A percentile compares a stretch with the other conserved stretches of the same genome.
These are phyloP conservation scores for Stichodactyla mertensii DNA, from an alignment of 64 coral and sea anemone species.

Conservation along the genomic window DNA sequence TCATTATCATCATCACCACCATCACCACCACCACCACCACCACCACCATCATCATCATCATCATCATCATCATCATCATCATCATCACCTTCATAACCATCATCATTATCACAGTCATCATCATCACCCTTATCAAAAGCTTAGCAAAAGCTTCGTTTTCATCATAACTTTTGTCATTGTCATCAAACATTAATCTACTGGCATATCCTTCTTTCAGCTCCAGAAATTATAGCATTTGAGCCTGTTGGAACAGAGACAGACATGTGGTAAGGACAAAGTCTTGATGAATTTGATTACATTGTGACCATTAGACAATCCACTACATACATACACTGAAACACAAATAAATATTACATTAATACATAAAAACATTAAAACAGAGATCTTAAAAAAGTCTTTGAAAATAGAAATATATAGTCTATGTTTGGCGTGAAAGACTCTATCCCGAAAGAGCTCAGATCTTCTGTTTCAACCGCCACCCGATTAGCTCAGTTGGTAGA, in stretches of 20 bases:
- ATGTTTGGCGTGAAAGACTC: too few species aligned
- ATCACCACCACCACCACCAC: neutral
- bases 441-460: too few species aligned
- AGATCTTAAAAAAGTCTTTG: too few species aligned
- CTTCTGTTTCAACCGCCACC: too few species aligned
- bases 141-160: neutral
- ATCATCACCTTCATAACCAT: too few species aligned
- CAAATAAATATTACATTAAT: too few species aligned
- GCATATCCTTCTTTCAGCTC: slow-evolving; percentile 49
- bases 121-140: neutral
- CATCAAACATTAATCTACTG: neutral
- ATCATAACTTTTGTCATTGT: neutral
- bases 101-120: neutral
- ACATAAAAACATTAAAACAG: too few species aligned
- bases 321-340: too few species aligned
- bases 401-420: too few species aligned
- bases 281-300: slow-evolving; percentile 11
- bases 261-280: slow-evolving; percentile 76
- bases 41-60: neutral
- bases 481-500: too few species aligned
- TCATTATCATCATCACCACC: neutral
- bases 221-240: slow-evolving; percentile 87
- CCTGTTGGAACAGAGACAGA: slow-evolving; percentile 75
- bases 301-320: neutral
- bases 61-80: neutral